Conservation (phyloP, 2,797 vertebrate species). For the Dicrostonyx torquatus region DNA sequence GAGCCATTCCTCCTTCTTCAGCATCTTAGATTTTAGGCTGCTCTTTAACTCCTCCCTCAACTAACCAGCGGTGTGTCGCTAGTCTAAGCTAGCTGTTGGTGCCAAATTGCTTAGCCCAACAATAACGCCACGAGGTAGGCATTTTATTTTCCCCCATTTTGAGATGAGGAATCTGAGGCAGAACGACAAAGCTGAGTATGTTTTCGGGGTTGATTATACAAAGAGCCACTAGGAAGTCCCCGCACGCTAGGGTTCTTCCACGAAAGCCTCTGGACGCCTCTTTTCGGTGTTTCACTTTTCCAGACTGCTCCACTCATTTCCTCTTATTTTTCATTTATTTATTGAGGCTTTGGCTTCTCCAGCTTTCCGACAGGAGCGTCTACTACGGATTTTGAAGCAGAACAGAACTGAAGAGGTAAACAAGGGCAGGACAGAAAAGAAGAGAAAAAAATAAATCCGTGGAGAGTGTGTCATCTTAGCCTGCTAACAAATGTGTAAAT, state of each 20-base stretch:
- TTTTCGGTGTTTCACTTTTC: not conserved
- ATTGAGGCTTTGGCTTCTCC: not conserved
- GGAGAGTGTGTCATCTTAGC: not conserved
- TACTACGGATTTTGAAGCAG: not conserved
- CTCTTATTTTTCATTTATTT: not conserved
- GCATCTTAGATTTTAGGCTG: not conserved
- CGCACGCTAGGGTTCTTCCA: fast-evolving
- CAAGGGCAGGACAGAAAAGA: not conserved
- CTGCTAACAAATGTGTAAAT: not conserved
- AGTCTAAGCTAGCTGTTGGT: not conserved
- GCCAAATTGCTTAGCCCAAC: not conserved
- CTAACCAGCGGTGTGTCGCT: not conserved
- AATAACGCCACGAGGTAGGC: not conserved
- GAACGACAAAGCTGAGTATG: not conserved
- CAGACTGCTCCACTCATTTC: not conserved
- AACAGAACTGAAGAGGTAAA: not conserved
- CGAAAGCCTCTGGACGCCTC: not conserved
- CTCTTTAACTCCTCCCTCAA: not conserved
- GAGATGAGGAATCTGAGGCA: not conserved
- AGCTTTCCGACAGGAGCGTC: not conserved
- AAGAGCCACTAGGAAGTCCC: not conserved
- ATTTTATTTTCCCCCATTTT: not conserved
- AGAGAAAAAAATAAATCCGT: not conserved
- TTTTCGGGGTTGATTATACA: not conserved
- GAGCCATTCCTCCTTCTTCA: not conserved